Evolutionary conservation across 2,888 invertebrate species (phyloP).

Genomic region (Tiliacea aurago): DNA sequence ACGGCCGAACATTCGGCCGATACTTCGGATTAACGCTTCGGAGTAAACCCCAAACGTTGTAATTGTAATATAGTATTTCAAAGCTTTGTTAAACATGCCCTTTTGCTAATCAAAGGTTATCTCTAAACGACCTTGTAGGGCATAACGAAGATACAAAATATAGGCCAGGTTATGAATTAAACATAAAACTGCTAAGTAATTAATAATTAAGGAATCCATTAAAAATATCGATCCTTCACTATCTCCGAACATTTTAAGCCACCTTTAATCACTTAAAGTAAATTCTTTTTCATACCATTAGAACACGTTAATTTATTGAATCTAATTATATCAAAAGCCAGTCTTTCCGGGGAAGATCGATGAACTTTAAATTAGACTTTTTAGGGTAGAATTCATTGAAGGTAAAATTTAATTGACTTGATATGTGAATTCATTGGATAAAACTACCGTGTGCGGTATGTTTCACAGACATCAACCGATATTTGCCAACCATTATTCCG

Average conservation of each 20-base stretch:
- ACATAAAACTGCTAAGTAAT: slow-evolving; percentile 15
- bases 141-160: not conserved
- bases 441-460: not conserved
- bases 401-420: slow-evolving; percentile 7
- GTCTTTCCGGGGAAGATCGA: not conserved
- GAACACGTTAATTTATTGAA: slow-evolving; percentile 24
- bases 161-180: slow-evolving; percentile 2
- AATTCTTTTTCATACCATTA: slow-evolving; percentile 43
- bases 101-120: too few relatives aligned
- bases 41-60: too few relatives aligned
- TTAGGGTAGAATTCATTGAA: slow-evolving; percentile 23
- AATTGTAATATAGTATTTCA: too few relatives aligned
- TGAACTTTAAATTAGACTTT: slow-evolving; percentile 14
- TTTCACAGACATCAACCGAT: not conserved
- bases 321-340: slow-evolving; percentile 27
- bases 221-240: slow-evolving; percentile 30
- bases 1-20: too few relatives aligned
- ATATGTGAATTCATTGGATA: slow-evolving; percentile 17
- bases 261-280: slow-evolving; percentile 19
- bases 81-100: too few relatives aligned
- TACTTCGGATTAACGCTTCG: too few relatives aligned
- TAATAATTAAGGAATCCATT: slow-evolving; percentile 36
- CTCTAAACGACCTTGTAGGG: not conserved
- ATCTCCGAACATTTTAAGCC: slow-evolving; percentile 17
- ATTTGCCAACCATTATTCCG: too few relatives aligned